Base-by-base conservation (phyloP, 2,113 vertebrate genomes). In the Rana temporaria region DNA sequence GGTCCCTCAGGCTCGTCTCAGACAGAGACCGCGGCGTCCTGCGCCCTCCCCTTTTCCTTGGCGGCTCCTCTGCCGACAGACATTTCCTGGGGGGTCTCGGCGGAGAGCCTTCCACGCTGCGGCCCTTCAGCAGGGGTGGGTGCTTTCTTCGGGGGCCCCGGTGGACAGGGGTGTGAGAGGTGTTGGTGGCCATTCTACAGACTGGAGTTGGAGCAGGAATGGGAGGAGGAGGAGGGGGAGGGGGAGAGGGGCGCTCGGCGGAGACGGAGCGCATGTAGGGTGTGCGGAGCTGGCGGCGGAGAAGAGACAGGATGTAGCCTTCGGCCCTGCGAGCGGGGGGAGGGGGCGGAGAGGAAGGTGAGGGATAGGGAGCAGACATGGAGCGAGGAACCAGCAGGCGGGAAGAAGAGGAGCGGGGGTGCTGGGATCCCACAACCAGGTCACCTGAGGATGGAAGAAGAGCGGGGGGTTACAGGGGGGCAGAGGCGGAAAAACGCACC, bases 231-330 rank as follows among this genome's bases (percentile, higher is more conserved):
- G 69, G 48, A 7, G 69, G 69, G n/a, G 73, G 73, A 22, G 73
- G 73, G 38, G 73, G 73, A 42, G 73, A 12, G 30, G 71, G 38
- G 0, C 74, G 84, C 7, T 87, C 85, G 9, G 84, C 16, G 0
- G 87, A 87, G 2, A 64, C 77, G 0, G 85, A 60, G 14, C 80
- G 64, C 42, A 86, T 34, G 42, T 56, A 66, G 0, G 87, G 87
- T 14, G 91, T 89, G 42, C 89, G 72, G 60, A 89, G 90, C 71
- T 92, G 89, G 1, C 93, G 92, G 57, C 95, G 94, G 84, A 96
- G 90, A 53, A 96, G 88, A 34, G 92, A 91, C 15, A 91, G 86
- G 85, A 97, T 97, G 88, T 96, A 97, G 63, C 90, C 93, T 86
- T 96, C 94, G 53, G 93, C 86, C 30, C 89, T 90, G 19, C 94